Evolutionary conservation across 2,888 invertebrate genomes (phyloP), one percentile per base, ranked within the genome.

Genomic region (Hyppa rectilinea): DNA sequence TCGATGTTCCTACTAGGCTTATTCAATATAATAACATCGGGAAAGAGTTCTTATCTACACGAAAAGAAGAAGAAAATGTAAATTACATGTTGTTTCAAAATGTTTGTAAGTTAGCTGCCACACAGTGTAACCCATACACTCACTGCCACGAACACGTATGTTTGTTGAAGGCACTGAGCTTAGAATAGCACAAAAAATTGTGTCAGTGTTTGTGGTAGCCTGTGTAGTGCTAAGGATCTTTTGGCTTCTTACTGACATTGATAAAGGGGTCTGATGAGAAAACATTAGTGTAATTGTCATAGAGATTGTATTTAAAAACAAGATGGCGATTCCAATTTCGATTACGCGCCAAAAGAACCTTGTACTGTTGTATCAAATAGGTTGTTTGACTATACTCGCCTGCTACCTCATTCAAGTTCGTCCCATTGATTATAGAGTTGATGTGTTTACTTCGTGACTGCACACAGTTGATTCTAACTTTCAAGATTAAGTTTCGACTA

Each of bases 371-470:
- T 55, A 29, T n/a, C 20, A 14, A 52, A 17, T 5, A 38, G n/a
- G 2, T 64, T 14, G 14, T 14, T 59, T 14, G 9, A 43, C 20
- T 34, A 34, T 59, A 59, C 34, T 34, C 34, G 20, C 20, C 7
- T 43, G 7, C 20, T 5, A 20, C 14, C 20, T 53, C 23, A 63
- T 64, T 70, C 67, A 69, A 71, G 45, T 68, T 71, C 34, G 67
- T 50, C 62, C 53, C 66, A 78, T 72, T 78, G 79, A 88, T 89
- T 87, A 85, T 85, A 85, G 88, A 89, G 85, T 87, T 87, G 85
- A 90, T 90, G 89, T 88, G 88, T 89, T 89, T 88, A 87, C 90
- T 85, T 87, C 56, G 78, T 73, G 83, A 87, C 87, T 84, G 82
- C 83, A 82, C 82, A 62, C 40, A 56, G 73, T 81, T 66, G 52